These are phyloP conservation scores for Galerucella pusilla DNA, from an alignment of 2,888 invertebrate species.

Conservation along the genomic window DNA sequence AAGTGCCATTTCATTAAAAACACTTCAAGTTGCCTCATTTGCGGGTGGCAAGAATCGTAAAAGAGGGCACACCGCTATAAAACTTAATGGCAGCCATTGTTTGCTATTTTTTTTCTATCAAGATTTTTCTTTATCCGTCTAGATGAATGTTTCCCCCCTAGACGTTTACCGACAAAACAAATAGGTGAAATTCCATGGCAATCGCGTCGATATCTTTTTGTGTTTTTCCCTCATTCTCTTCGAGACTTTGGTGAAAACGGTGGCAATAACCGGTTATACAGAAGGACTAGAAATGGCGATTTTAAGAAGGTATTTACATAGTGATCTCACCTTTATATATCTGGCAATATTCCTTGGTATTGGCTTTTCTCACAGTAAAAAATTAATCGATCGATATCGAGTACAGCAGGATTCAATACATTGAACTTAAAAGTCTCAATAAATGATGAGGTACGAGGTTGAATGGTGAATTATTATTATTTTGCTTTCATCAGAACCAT, in stretches of 20 bases:
- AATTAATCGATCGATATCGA: neutral
- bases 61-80: slow-evolving; percentile 26
- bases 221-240: slow-evolving; percentile 12
- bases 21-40: slow-evolving; percentile 27
- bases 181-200: slow-evolving; percentile 29
- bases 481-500: no score
- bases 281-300: slow-evolving; percentile 30
- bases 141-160: slow-evolving; percentile 31
- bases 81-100: slow-evolving; percentile 34
- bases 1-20: slow-evolving; percentile 30
- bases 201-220: slow-evolving; percentile 33
- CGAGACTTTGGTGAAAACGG: slow-evolving; percentile 22
- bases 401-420: neutral
- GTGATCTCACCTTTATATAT: slow-evolving; percentile 8
- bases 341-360: neutral
- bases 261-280: slow-evolving; percentile 28
- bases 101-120: slow-evolving; percentile 34
- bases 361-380: neutral
- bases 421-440: neutral
- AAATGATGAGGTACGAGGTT: neutral
- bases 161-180: slow-evolving; percentile 29
- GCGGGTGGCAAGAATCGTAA: slow-evolving; percentile 31
- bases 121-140: slow-evolving; percentile 34
- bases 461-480: no score
- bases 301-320: slow-evolving; percentile 22